Base-by-base conservation (phyloP, 2,888 invertebrate genomes). In the Petrolisthes manimaculis region DNA sequence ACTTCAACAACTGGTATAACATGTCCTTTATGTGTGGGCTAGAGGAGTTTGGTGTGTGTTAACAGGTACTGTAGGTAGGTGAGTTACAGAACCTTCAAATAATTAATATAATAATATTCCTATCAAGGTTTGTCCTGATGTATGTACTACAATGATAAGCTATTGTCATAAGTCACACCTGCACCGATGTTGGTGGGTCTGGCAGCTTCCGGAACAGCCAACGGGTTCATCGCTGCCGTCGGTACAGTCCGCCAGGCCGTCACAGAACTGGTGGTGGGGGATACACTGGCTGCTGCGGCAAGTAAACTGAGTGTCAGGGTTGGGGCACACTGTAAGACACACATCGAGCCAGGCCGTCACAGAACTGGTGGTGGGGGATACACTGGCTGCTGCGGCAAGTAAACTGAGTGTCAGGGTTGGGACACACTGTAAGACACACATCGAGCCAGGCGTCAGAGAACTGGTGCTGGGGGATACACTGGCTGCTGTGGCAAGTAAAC, bases 181-280 rank as follows among this genome's bases (percentile, higher is more conserved):
- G 91, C 92, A 92, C 78, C 89, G 89, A 86, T 90, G 90, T 84
- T 92, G 91, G 85, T 91, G 86, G 77, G 88, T 67, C 86, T 91
- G 90, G 90, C 92, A 92, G 67, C 89, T 87, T 79, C 91, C 92
- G 56, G 90, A 91, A 91, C 95, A 95, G 55, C 95, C 95, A 86
- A 93, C 93, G 1, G 95, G 94, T 93, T 96, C 96, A 92, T 96
- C 96, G 4, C 95, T 95, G 90, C 93, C 93, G 92, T 96, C 96
- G 0, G 93, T 93, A 92, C 96, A 96, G 92, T 96, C 95, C 91
- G 94, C 94, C 82, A 93, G 93, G 8, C 95, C 95, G 92, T 96
- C 95, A 92, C 96, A 96, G 91, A 95, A 94, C 14, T 94, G 93
- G 37, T 93, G 92, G 90, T 94, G 94, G 9, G 94, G 93, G 86